These are phyloP conservation scores for Liolophura sinensis DNA, from an alignment of 1,140 invertebrate genomes.

Conservation along the genomic window DNA sequence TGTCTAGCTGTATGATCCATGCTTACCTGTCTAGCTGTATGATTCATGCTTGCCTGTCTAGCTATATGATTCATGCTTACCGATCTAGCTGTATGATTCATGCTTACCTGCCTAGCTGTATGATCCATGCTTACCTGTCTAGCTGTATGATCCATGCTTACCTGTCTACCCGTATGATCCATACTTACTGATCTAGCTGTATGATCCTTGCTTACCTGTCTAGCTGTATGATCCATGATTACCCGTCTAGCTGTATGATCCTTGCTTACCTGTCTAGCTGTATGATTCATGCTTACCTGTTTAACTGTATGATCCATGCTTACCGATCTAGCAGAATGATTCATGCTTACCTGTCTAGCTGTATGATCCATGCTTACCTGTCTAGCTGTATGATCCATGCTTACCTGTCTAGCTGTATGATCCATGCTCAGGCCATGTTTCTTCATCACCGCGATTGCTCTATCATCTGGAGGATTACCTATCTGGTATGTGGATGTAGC, in stretches of 20 bases:
- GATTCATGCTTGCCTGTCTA: constrained; percentile 74
- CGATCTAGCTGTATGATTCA: no score
- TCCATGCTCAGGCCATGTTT: constrained; percentile 72
- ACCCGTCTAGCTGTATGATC: no score
- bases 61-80: constrained; percentile 75
- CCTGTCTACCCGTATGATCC: constrained; percentile 75
- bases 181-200: no score
- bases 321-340: no score
- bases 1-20: constrained; percentile 77
- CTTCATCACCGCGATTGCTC: constrained; percentile 71
- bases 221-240: constrained; percentile 74
- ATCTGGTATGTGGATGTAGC: constrained; percentile 83
- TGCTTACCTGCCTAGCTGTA: constrained; percentile 73
- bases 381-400: constrained; percentile 71
- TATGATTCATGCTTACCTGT: constrained; percentile 75
- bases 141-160: constrained; percentile 74
- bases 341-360: constrained; percentile 74
- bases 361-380: constrained; percentile 74
- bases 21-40: constrained; percentile 75
- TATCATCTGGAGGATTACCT: constrained; percentile 76
- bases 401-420: constrained; percentile 77
- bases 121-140: constrained; percentile 77
- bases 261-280: constrained; percentile 74
- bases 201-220: constrained; percentile 74
- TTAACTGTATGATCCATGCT: constrained; percentile 75